Evolutionary conservation across 2,888 invertebrate genomes (phyloP).

Genomic region (Caradrina kadenii): DNA sequence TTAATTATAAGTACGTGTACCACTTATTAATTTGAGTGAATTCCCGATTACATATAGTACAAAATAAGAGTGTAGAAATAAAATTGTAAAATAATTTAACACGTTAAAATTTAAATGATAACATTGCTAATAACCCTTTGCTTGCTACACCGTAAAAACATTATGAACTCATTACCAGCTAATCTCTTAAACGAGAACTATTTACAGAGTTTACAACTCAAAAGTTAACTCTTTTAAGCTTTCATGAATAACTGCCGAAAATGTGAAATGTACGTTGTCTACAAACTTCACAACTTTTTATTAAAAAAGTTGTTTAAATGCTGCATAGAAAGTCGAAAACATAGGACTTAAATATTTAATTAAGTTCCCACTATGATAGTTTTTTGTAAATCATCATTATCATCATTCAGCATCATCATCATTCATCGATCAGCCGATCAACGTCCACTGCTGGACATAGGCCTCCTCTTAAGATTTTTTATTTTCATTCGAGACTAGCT

Average conservation of each 20-base stretch:
- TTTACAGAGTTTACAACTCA: constrained; percentile 3
- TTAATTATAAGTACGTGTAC: no score
- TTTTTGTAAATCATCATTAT: no score
- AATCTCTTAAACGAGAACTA: constrained; percentile 16
- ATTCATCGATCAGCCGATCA: no score
- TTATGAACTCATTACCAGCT: background rate
- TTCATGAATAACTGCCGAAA: constrained; percentile 19
- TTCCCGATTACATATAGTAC: no score
- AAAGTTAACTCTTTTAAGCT: constrained; percentile 5
- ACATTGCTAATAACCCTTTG: no score
- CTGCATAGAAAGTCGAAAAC: background rate
- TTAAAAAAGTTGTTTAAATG: constrained; percentile 28
- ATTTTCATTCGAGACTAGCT: no score
- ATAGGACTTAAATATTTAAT: background rate
- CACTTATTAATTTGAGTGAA: no score
- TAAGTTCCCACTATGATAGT: background rate
- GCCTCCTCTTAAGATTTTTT: no score
- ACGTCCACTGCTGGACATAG: no score
- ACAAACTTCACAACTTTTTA: constrained; percentile 28
- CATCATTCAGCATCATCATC: no score
- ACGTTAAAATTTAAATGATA: background rate
- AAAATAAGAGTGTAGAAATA: background rate
- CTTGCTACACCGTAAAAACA: background rate
- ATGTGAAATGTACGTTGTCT: constrained; percentile 1
- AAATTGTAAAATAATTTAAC: background rate